Conservation (phyloP, 2,113 vertebrate genomes). For the Canis aureus region DNA sequence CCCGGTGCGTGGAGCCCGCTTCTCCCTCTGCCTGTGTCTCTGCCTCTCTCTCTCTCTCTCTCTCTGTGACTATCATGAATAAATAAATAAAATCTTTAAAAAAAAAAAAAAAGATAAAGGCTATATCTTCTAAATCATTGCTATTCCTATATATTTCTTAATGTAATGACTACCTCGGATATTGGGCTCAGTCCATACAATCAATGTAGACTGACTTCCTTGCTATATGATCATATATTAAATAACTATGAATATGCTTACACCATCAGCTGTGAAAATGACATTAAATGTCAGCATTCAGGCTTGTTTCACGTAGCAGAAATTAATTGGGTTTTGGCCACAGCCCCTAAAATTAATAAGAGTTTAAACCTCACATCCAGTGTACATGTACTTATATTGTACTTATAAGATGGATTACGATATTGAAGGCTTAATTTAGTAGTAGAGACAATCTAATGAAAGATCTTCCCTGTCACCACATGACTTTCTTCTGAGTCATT, state of each 20-base stretch:
- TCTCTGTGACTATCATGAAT: no score
- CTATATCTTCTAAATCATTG: neutral
- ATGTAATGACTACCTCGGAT: neutral
- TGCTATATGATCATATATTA: neutral
- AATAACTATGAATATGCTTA: neutral
- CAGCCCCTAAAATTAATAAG: slow-evolving; percentile 29
- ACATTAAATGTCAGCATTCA: slow-evolving; percentile 48
- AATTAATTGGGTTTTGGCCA: slow-evolving; percentile 21
- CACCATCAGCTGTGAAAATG: neutral
- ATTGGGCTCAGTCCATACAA: neutral
- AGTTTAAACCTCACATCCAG: neutral
- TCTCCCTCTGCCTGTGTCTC: no score
- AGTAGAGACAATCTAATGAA: neutral
- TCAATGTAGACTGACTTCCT: neutral
- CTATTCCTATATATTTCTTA: neutral
- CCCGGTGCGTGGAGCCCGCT: no score
- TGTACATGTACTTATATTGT: neutral
- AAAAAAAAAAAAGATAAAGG: neutral
- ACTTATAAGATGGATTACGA: neutral
- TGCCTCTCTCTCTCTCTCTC: no score
- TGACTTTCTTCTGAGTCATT: slow-evolving; percentile 40
- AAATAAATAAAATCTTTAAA: no score
- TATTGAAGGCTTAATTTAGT: slow-evolving; percentile 42
- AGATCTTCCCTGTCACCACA: neutral
- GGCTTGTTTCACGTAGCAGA: neutral